Evolutionary conservation across 2,113 vertebrate genomes (phyloP), one percentile per base, ranked within the genome.

Genomic region (Siniperca knerii): DNA sequence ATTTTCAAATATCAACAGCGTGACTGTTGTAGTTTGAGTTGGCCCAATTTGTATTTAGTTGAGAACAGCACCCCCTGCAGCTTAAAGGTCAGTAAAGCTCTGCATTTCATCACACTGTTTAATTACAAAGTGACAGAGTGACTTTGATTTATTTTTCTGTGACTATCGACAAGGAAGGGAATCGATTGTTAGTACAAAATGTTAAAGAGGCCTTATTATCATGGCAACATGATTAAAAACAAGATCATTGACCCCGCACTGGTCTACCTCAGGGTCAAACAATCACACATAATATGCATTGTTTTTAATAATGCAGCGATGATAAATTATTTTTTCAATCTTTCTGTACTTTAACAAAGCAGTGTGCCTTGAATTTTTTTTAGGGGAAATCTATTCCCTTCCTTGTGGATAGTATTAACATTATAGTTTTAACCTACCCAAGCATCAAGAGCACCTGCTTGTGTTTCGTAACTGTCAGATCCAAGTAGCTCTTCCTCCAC

Each of bases 51-150:
- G 8, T 37, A 35, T 87, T 57, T 16, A 9, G 50, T 82, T 55
- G 67, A 73, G 33, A 69, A 69, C 50, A 73, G 42, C 11, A 37
- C 44, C 79, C 35, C 58, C 85, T 85, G 48, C 71, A 65, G 75
- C 15, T 11, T 37, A 8, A 46, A 44, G 48, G 20, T 64, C 16
- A 35, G 64, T 64, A 64, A 58, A 71, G 21, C 25, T 75, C 66
- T 61, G 61, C 7, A 8, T 4, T 55, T 44, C 6, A 4, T 73
- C n/a, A n/a, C n/a, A n/a, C 10, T 20, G 13, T 46, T 58, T 10
- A 2, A 52, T 68, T 65, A 75, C 25, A 10, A 67, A 58, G 54
- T 37, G 48, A 11, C n/a, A 29, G 11, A 29, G 29, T 29, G 29
- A 9, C 35, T 5, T 64, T 42, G 0, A 37, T 35, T 25, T 48